Evolutionary conservation across 1,140 invertebrate species (phyloP), one percentile per base, ranked within the genome.

Genomic region (Oryctes rhinoceros): DNA sequence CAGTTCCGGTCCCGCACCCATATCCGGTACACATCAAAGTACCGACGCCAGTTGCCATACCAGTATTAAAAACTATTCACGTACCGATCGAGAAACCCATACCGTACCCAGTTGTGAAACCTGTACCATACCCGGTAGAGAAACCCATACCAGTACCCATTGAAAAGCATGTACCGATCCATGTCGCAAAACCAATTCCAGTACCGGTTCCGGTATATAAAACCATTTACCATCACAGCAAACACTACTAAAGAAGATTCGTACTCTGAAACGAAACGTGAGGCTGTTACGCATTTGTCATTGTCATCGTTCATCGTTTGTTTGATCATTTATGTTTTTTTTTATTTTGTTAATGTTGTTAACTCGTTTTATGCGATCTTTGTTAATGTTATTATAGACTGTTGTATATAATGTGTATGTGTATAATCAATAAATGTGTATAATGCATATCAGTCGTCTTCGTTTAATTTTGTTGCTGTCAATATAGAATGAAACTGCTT

Each of bases 161-260:
- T 2, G 91, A 94, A 83, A 94, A 94, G 83, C 92, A 93, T 83
- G 89, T 94, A n/a, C 91, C 91, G 1, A 91, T 94, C 7, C 93
- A 92, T 9, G 90, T 94, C 30, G 92, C 93, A 62, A 93, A 93
- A 82, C 93, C 93, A 1, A 94, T 94, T 81, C 93, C 93, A 6
- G 91, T 94, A 15, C 93, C 94, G 84, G 90, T 94, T 76, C 93
- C 93, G n/a, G 90, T 94, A 47, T 93, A 94, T 84, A 94, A 94
- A 83, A 92, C 92, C 77, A 89, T 94, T 75, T 87, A 87, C 80
- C 86, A 87, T 82, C 85, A 87, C 78, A 86, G 83, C 81, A 87
- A 87, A 81, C 83, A 85, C 59, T 35, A 76, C 24, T 35, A 35
- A 15, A 35, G 11, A 7, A 18, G 15, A n/a, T 6, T 18, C 6